A percentile compares a stretch with the other conserved stretches of the same genome.
Conservation (phyloP, 2,888 invertebrate genomes). For the Baronia brevicornis region DNA sequence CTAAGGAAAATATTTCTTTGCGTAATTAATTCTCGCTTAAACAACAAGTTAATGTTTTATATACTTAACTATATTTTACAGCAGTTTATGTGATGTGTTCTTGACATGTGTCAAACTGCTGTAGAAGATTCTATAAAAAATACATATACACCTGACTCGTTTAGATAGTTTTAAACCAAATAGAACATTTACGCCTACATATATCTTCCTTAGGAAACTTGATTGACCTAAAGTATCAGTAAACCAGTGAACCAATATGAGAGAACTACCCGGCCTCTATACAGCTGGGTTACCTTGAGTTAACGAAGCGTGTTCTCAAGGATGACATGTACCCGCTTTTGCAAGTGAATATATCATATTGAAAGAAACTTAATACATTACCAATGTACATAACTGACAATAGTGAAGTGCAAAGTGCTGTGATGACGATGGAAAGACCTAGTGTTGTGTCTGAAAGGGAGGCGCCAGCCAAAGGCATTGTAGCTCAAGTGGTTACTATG, state of each 20-base stretch:
- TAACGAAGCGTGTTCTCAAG: constrained; percentile 4
- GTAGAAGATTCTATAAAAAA: too few relatives aligned
- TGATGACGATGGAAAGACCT: constrained; percentile 63
- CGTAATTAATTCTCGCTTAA: too few relatives aligned
- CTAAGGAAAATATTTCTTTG: too few relatives aligned
- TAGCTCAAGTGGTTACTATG: constrained; percentile 72
- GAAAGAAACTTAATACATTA: constrained; percentile 8
- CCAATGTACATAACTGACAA: constrained; percentile 14
- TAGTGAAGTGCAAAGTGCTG: constrained; percentile 24
- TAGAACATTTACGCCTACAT: not conserved
- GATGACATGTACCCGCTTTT: not conserved
- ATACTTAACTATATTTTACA: too few relatives aligned
- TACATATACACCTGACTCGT: too few relatives aligned
- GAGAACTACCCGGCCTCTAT: too few relatives aligned
- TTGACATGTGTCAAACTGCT: too few relatives aligned
- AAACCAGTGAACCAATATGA: constrained; percentile 3
- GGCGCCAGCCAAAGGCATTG: constrained; percentile 65
- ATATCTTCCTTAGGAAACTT: constrained; percentile 9
- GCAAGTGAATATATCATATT: not conserved
- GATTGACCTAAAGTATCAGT: not conserved
- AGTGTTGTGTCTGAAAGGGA: constrained; percentile 55
- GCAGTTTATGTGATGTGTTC: too few relatives aligned
- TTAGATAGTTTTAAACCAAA: constrained; percentile 5
- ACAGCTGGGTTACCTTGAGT: too few relatives aligned
- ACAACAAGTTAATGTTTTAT: too few relatives aligned